phyloP scores from a whole-genome alignment of 2,797 vertebrate genomes.

The Enteromius fasciolatus region DNA sequence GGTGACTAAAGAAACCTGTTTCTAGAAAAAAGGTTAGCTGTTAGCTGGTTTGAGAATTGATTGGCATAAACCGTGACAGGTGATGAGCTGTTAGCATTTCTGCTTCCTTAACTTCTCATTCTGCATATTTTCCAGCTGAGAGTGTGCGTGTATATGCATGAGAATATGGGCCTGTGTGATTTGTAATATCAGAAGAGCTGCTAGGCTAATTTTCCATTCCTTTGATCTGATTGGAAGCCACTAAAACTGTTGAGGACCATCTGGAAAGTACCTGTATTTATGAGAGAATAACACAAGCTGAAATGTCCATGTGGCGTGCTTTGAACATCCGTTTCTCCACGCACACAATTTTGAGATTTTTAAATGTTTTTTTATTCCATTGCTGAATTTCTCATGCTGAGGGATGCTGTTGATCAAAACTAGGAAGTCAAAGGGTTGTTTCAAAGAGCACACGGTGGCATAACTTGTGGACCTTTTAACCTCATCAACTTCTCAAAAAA shows the following conservation, averaged over 20 bases:
- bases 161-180: constrained; percentile 44
- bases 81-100: constrained; percentile 12
- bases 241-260: constrained; percentile 44
- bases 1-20: constrained; percentile 27
- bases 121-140: constrained; percentile 3
- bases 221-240: constrained; percentile 45
- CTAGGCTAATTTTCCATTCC: constrained; percentile 44
- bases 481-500: not conserved
- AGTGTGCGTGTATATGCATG: constrained; percentile 18
- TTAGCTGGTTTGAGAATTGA: constrained; percentile 1
- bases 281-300: constrained; percentile 18
- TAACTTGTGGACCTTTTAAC: not conserved
- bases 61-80: not conserved
- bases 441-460: not conserved
- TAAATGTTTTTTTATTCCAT: not conserved
- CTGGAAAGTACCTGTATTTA: constrained; percentile 46
- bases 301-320: constrained; percentile 19
- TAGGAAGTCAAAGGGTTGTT: not conserved
- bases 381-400: not conserved
- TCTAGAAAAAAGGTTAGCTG: not conserved
- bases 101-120: constrained; percentile 1
- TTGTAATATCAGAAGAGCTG: constrained; percentile 44
- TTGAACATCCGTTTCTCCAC: constrained; percentile 22
- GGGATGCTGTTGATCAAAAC: not conserved
- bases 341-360: not conserved